Base-by-base conservation (phyloP, 2,888 invertebrate genomes). In the Argynnis bischoffii region DNA sequence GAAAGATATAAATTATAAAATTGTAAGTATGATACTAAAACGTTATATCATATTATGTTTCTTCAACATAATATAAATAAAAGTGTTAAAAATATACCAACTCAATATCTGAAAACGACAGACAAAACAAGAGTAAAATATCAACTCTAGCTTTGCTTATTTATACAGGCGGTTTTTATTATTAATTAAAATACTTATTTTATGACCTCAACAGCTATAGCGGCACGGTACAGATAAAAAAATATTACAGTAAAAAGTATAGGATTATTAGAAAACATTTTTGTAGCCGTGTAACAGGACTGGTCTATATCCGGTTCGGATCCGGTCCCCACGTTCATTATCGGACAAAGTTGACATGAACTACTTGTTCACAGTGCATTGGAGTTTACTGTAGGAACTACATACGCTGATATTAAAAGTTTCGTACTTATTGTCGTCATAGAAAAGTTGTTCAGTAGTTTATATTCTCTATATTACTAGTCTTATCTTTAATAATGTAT, bases 291-390 rank as follows among this genome's bases (percentile, higher is more conserved):
- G 64, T 48, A 64, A 51, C 65, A 55, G 60, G 68, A 69, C 64
- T 55, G 55, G 21, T 60, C 59, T 53, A 55, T 66, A 55, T 66
- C 66, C 66, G 66, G 66, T 21, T 54, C 21, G 61, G 48, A 48
- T 66, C 61, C 61, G 66, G 61, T 50, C 60, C 60, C 60, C 46
- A 61, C 66, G 60, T 69, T 63, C 71, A 71, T 71, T 71, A 72
- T 69, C 66, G 71, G 65, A 72, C 72, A 69, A 71, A 72, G 72
- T 71, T 72, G 66, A 55, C 63, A 64, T 64, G 57, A 60, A 66
- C 66, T 66, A 67, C 56, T 69, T 55, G 67, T 63, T 69, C 68
- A 72, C 51, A 55, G 64, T 47, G 55, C 61, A 59, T 61, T 60
- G 35, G 61, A 67, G 66, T 64, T 55, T 67, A 54, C 66, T 61